phyloP scores from a whole-genome alignment of 1,140 invertebrate species.

The Lasaia peninsularis region DNA sequence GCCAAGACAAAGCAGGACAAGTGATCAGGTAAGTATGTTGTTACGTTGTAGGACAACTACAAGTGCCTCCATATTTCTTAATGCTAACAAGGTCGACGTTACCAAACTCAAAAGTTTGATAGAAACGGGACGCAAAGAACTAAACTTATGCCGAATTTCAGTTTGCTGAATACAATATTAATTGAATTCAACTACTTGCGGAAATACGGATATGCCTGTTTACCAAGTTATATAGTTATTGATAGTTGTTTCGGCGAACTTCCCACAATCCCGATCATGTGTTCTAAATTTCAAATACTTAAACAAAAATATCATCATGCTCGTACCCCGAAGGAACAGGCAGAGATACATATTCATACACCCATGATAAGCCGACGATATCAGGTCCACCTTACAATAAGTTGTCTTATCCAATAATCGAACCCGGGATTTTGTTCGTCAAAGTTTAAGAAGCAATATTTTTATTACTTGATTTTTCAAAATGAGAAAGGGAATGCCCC shows the following conservation, averaged over 20 bases:
- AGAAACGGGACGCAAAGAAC: conserved; percentile 30
- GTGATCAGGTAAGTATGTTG: conserved; percentile 2
- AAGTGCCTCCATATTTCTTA: conserved; percentile 15
- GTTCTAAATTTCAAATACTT: too few species aligned
- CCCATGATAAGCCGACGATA: too few species aligned
- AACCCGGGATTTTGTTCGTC: too few species aligned
- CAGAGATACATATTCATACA: too few species aligned
- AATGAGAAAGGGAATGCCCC: too few species aligned
- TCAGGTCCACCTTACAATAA: too few species aligned
- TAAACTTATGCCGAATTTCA: conserved; percentile 38
- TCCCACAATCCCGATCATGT: too few species aligned
- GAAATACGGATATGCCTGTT: conserved; percentile 23
- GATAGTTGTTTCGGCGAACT: neutral
- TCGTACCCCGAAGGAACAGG: too few species aligned
- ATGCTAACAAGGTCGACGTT: conserved; percentile 29
- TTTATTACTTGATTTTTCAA: too few species aligned
- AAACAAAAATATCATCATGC: too few species aligned
- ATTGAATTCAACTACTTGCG: conserved; percentile 28
- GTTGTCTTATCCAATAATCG: too few species aligned
- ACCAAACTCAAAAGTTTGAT: conserved; percentile 31
- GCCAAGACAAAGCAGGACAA: conserved; percentile 1
- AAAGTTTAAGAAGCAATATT: too few species aligned
- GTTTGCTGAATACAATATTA: conserved; percentile 35
- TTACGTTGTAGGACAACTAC: conserved; percentile 6
- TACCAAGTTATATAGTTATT: conserved; percentile 15